Evolutionary conservation across 2,888 invertebrate species (phyloP).

Genomic region (Ctena decussata): DNA sequence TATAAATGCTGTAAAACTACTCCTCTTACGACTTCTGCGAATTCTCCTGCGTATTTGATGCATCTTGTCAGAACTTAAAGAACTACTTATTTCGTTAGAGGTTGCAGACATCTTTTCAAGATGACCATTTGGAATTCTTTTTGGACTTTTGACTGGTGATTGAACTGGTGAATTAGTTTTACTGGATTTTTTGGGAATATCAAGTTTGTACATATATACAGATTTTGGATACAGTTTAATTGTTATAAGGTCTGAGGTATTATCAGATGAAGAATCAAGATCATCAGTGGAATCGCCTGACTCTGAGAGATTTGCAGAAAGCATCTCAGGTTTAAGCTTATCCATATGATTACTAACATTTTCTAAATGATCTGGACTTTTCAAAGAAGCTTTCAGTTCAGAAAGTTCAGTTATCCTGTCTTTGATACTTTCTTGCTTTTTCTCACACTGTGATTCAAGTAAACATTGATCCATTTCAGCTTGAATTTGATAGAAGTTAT

Average conservation of each 20-base stretch:
- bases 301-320: background rate
- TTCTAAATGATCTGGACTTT: background rate
- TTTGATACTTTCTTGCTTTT: constrained; percentile 19
- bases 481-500: constrained; percentile 80
- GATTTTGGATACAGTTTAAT: constrained; percentile 69
- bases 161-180: background rate
- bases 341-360: constrained; percentile 4
- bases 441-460: constrained; percentile 48
- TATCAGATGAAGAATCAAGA: constrained; percentile 61
- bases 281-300: constrained; percentile 68
- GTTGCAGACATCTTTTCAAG: background rate
- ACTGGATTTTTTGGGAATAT: constrained; percentile 37
- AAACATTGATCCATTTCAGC: constrained; percentile 80
- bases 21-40: constrained; percentile 31
- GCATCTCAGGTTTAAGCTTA: background rate
- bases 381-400: background rate
- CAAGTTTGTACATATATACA: constrained; percentile 71
- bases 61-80: constrained; percentile 52
- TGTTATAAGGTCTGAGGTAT: constrained; percentile 71
- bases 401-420: background rate
- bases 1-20: constrained; percentile 58
- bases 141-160: background rate
- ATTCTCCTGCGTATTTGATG: constrained; percentile 16
- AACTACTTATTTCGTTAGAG: background rate
- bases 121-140: background rate